Evolutionary conservation across 2,113 vertebrate species (phyloP), one percentile per base, ranked within the genome.

Genomic region (Henicopernis longicauda): DNA sequence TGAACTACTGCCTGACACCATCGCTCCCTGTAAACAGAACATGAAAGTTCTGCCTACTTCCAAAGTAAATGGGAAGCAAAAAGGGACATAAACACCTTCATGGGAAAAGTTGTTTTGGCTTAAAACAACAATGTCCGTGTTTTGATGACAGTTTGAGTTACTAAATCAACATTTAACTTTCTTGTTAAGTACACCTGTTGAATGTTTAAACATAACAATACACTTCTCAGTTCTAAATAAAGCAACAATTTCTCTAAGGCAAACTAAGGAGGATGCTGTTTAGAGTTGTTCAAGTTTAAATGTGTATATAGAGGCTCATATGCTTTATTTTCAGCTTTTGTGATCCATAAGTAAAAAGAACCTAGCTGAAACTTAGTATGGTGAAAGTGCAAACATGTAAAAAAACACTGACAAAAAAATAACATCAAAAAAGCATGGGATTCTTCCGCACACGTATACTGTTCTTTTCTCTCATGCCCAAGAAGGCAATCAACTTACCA

Each of bases 401-500:
- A 90, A 57, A 88, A 40, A 40, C 2, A 79, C 0, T 21, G 34
- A 40, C 7, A 72, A 26, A 15, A 66, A 85, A 82, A 38, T 0
- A 69, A 49, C 13, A 44, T 4, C 32, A 54, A 86, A 86, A 47
- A 8, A 11, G 4, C 32, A 62, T 0, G 10, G 45, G 27, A 36
- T 40, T 25, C 38, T 44, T 87, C 54, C 11, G 36, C 25, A 59
- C 0, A 1, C 3, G 3, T 0, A 1, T 0, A 5, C n/a, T 47
- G 14, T 2, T 57, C 58, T 36, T 50, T 23, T 16, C 29, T 7
- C 23, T 63, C 21, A 1, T 2, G 3, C 55, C 19, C 12, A 6
- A 65, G 58, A 54, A 34, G 6, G 7, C 36, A 49, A 71, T 4
- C 23, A 9, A 97, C 99, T 99, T 98, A 99, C 99, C 99, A 99